These are phyloP conservation scores for Ectobius pallidus DNA, from an alignment of 2,888 invertebrate genomes.

Conservation along the genomic window DNA sequence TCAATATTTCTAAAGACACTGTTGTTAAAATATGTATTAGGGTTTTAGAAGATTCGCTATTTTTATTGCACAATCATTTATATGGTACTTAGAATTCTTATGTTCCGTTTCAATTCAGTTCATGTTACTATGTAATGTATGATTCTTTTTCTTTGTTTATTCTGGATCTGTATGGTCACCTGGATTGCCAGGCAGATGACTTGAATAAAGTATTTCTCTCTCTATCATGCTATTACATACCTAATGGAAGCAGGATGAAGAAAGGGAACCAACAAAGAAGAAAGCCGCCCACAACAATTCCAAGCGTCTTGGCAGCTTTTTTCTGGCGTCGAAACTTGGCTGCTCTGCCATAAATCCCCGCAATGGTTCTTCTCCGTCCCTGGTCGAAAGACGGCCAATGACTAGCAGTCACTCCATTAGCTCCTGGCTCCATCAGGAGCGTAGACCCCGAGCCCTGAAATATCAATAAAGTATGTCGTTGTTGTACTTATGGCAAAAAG, in stretches of 20 bases:
- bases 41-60: too few relatives aligned
- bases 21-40: too few relatives aligned
- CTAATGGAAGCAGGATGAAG: slow-evolving; percentile 68
- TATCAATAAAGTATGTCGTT: neutral
- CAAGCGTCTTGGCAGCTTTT: slow-evolving; percentile 69
- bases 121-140: too few relatives aligned
- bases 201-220: too few relatives aligned
- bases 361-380: slow-evolving; percentile 37
- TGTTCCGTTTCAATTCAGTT: too few relatives aligned
- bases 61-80: too few relatives aligned
- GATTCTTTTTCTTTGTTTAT: too few relatives aligned
- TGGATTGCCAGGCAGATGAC: too few relatives aligned
- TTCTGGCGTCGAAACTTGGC: slow-evolving; percentile 64
- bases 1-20: too few relatives aligned
- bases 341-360: slow-evolving; percentile 50
- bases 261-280: slow-evolving; percentile 73
- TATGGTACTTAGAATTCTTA: too few relatives aligned
- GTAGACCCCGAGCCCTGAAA: neutral
- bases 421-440: neutral
- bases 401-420: neutral
- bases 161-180: too few relatives aligned
- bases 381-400: slow-evolving; percentile 30
- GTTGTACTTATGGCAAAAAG: too few relatives aligned
- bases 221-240: slow-evolving; percentile 54
- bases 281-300: slow-evolving; percentile 69